Conservation (phyloP, 2,797 vertebrate species). For the Pantherophis alleghaniensis region DNA sequence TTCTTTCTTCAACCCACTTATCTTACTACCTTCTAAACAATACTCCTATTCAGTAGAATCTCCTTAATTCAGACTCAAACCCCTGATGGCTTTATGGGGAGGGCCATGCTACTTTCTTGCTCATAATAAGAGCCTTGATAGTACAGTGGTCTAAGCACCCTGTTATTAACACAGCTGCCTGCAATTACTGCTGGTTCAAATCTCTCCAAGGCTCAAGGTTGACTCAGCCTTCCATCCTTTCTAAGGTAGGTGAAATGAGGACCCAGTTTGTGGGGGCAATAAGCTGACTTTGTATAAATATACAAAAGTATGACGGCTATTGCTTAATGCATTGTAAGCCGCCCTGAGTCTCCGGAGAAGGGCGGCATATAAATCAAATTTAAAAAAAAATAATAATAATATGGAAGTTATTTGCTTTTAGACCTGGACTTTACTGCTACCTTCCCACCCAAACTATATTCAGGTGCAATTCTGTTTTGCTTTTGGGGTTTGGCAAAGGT, state of each 20-base stretch:
- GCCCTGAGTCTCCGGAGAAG: too few relatives aligned
- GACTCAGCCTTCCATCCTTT: too few relatives aligned
- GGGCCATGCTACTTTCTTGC: background rate
- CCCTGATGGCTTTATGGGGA: background rate
- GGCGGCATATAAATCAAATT: too few relatives aligned
- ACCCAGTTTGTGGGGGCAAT: too few relatives aligned
- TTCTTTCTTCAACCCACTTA: background rate
- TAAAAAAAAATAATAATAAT: background rate
- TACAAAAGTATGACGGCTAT: too few relatives aligned
- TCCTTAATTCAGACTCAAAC: background rate
- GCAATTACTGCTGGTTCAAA: too few relatives aligned
- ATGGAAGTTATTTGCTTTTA: background rate
- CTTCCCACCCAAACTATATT: background rate
- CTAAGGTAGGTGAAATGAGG: too few relatives aligned
- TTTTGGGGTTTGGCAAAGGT: background rate
- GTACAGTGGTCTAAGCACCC: too few relatives aligned
- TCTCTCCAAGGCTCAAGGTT: too few relatives aligned
- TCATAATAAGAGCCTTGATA: background rate
- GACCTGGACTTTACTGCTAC: background rate
- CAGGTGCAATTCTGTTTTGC: background rate
- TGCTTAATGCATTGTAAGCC: too few relatives aligned
- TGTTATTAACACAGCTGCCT: too few relatives aligned
- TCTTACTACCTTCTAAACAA: background rate
- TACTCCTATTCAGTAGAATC: background rate
- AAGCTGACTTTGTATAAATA: too few relatives aligned